These are phyloP conservation scores for Acanthurus lineatus DNA, from an alignment of 2,797 vertebrate species.

Conservation along the genomic window DNA sequence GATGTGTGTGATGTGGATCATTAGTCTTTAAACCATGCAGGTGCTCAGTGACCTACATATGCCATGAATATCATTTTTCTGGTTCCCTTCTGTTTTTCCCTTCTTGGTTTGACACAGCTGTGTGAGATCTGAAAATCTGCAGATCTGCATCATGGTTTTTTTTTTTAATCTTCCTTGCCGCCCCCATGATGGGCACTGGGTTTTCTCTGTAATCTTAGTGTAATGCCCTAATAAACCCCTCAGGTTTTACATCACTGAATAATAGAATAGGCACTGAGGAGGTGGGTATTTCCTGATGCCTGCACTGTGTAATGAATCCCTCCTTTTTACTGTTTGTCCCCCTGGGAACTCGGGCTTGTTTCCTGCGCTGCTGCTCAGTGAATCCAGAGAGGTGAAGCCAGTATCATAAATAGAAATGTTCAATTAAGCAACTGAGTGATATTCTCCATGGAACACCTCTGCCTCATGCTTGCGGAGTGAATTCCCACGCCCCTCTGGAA, in stretches of 20 bases:
- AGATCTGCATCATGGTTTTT: conserved; percentile 68
- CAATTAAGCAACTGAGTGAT: conserved; percentile 76
- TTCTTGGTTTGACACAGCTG: conserved; percentile 73
- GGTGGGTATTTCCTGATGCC: conserved; percentile 63
- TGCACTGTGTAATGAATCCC: conserved; percentile 67
- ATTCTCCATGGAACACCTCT: conserved; percentile 64
- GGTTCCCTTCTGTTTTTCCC: conserved; percentile 23
- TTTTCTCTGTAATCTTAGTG: conserved; percentile 82
- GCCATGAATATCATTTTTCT: conserved; percentile 24
- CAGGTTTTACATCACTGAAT: conserved; percentile 78
- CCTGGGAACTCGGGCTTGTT: conserved; percentile 57
- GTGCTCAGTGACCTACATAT: conserved; percentile 79
- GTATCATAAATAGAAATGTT: conserved; percentile 81
- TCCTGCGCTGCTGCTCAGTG: conserved; percentile 47
- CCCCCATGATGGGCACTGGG: conserved; percentile 60
- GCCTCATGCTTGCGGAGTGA: conserved; percentile 66
- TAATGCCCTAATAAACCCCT: conserved; percentile 80
- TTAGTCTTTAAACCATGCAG: conserved; percentile 73
- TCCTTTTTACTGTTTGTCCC: conserved; percentile 55
- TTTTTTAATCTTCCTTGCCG: conserved; percentile 77
- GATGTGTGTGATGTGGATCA: conserved; percentile 53
- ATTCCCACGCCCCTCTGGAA: conserved; percentile 73
- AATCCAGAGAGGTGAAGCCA: conserved; percentile 69
- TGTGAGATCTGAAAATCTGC: conserved; percentile 75
- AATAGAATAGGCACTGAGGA: conserved; percentile 72